Conservation (phyloP, 2,113 vertebrate genomes). For the Daboia siamensis region DNA sequence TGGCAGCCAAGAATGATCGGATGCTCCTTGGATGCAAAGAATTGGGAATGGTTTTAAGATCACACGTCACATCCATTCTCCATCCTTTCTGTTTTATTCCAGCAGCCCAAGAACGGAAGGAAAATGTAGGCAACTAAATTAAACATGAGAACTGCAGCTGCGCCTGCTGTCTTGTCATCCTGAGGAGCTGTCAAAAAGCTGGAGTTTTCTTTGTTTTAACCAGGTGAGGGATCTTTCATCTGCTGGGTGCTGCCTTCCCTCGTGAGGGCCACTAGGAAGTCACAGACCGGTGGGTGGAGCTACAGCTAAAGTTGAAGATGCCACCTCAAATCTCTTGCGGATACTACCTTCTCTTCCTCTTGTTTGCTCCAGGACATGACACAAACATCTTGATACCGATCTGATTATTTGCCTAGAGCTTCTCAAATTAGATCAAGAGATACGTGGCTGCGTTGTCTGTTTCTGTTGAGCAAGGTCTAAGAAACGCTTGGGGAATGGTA, state of each 20-base stretch:
- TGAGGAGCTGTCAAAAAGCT: background rate
- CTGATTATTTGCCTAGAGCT: background rate
- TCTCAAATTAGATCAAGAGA: background rate
- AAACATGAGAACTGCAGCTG: background rate
- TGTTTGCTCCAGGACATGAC: background rate
- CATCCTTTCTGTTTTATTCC: background rate
- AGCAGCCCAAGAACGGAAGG: background rate
- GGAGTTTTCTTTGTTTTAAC: background rate
- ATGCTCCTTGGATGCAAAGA: background rate
- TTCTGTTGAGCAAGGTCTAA: background rate
- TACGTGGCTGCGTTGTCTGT: fast-evolving
- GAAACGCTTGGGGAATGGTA: background rate
- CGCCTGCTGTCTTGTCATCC: background rate
- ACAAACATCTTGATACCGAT: background rate
- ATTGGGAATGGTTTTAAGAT: background rate
- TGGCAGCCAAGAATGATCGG: background rate
- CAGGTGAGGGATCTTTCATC: background rate
- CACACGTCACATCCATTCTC: background rate
- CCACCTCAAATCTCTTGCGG: background rate
- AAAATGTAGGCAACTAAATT: background rate
- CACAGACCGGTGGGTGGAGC: background rate
- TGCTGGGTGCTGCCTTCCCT: background rate
- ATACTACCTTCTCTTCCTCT: background rate
- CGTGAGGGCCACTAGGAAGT: background rate
- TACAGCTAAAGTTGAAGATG: background rate